Base-by-base conservation (phyloP, 2,113 vertebrate genomes). In the Sialia sialis region DNA sequence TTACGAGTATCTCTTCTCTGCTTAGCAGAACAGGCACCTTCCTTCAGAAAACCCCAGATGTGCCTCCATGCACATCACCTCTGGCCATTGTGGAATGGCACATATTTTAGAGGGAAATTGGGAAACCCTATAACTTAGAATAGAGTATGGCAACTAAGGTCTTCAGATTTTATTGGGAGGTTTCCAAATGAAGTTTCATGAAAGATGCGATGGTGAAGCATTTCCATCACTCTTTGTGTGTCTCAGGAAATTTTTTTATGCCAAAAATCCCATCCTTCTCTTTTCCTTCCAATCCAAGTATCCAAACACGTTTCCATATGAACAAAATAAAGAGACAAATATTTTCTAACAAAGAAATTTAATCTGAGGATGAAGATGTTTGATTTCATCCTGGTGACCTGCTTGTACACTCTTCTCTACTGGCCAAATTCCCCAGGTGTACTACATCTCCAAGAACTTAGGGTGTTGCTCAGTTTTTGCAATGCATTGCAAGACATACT, bases 401-500 rank as follows among this genome's bases (percentile, higher is more conserved):
- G 10, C 26, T 49, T 16, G 10, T 11, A 52, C 6, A 25, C 11
- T 54, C 18, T 49, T 54, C 46, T 32, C 9, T 20, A 13, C 49
- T 48, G 32, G 30, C 9, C 60, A 48, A 72, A 36, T 52, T 85
- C n/a, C 18, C 11, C 27, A 16, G 23, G 14, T 60, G 44, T 64
- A 48, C 6, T 64, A 21, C 25, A 43, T 5, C 29, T 77, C 20
- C 41, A 64, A 46, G 48, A 30, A 48, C 32, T 44, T 29, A 22
- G 0, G 4, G 1, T 29, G 17, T 46, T 72, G 49, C 41, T 85
- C 29, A 30, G 58, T 8, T 59, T 48, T 38, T 64, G 69, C 43
- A 84, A 7, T 17, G 27, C 23, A 52, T 16, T 4, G 1, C 25
- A 39, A 22, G 43, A 55, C 0, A 0, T n/a, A 38, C 4, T 64